These are phyloP conservation scores for Xenopus laevis DNA, from an alignment of 2,113 vertebrate genomes.

Conservation along the genomic window DNA sequence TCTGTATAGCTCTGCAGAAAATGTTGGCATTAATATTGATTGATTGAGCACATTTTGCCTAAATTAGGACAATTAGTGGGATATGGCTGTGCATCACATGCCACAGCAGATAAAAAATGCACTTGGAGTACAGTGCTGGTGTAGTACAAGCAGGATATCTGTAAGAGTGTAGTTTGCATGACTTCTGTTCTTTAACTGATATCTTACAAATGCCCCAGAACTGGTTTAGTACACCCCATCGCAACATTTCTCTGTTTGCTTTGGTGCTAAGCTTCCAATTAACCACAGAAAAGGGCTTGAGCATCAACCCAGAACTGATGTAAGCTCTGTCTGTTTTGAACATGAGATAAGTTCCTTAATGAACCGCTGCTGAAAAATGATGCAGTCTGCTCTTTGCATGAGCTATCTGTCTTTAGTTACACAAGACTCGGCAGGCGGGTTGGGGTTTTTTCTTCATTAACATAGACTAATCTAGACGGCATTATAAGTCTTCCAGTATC, in stretches of 20 bases:
- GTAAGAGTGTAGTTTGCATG: too few species aligned
- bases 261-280: slow-evolving; percentile 8
- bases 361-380: background rate
- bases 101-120: too few species aligned
- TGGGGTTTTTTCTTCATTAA: slow-evolving; percentile 2
- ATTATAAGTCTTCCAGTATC: slow-evolving; percentile 55
- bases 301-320: slow-evolving; percentile 14
- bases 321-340: slow-evolving; percentile 7
- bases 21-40: too few species aligned
- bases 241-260: slow-evolving; percentile 7
- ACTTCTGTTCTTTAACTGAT: too few species aligned
- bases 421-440: slow-evolving; percentile 28
- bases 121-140: too few species aligned
- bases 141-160: too few species aligned
- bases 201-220: too few species aligned
- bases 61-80: too few species aligned
- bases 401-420: slow-evolving; percentile 2
- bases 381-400: background rate
- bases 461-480: slow-evolving; percentile 14
- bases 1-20: too few species aligned
- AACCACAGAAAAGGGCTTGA: slow-evolving; percentile 25
- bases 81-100: too few species aligned
- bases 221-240: background rate
- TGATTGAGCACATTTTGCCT: too few species aligned
- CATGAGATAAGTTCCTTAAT: slow-evolving; percentile 1